Evolutionary conservation across 2,797 vertebrate species (phyloP).

Genomic region (Leptatherina wallacei): DNA sequence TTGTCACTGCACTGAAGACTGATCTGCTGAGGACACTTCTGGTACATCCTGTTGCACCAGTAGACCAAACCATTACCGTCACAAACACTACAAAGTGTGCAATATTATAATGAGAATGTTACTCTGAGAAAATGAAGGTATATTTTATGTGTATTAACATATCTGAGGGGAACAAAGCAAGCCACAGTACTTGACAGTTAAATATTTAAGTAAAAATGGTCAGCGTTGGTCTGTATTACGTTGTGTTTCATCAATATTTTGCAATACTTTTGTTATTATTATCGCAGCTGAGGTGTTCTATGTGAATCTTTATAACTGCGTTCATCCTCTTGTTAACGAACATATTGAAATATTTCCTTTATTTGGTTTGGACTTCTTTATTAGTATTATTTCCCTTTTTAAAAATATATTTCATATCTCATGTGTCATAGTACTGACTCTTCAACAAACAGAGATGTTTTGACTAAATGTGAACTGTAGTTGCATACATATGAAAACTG

Average conservation of each 20-base stretch:
- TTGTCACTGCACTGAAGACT: conserved; percentile 19
- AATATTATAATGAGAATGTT: not conserved
- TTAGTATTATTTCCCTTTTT: not conserved
- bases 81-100: not conserved
- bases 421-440: too few relatives aligned
- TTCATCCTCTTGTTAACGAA: not conserved
- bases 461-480: not conserved
- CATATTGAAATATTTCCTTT: not conserved
- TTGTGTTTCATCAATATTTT: not conserved
- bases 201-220: conserved; percentile 1
- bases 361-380: conserved; percentile 1
- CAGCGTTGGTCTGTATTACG: not conserved
- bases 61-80: not conserved
- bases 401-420: not conserved
- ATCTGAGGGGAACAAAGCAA: conserved; percentile 1
- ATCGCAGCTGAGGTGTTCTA: not conserved
- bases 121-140: not conserved
- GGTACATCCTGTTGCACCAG: conserved; percentile 7
- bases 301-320: not conserved
- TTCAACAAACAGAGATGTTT: not conserved
- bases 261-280: not conserved
- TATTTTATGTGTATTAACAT: not conserved
- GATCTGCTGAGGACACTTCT: not conserved
- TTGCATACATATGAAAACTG: conserved; percentile 25
- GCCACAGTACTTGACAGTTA: conserved; percentile 20